These are phyloP conservation scores for Lonchura striata DNA, from an alignment of 2,113 vertebrate species.

Conservation along the genomic window DNA sequence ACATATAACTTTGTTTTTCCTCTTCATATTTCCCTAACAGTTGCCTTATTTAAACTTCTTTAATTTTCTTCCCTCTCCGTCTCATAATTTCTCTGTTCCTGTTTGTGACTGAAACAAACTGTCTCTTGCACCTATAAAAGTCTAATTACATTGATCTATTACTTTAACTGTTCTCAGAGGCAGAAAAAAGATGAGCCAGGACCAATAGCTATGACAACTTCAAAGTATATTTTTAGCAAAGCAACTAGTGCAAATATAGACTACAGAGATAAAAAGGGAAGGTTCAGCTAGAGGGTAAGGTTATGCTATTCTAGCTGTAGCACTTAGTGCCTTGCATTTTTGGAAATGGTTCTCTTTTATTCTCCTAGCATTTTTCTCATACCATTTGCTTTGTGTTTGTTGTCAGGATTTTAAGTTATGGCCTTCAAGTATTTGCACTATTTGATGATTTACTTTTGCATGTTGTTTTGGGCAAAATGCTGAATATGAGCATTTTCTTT, in stretches of 20 bases:
- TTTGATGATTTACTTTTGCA: slow-evolving; percentile 41
- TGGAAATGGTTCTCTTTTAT: neutral
- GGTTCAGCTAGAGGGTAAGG: slow-evolving; percentile 47
- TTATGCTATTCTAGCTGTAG: slow-evolving; percentile 4
- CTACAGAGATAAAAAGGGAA: slow-evolving; percentile 40
- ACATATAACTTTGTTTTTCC: too few species aligned
- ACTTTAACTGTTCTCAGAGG: slow-evolving; percentile 21
- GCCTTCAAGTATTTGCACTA: slow-evolving; percentile 10
- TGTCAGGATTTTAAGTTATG: slow-evolving; percentile 2
- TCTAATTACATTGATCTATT: slow-evolving; percentile 44
- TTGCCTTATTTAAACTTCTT: neutral
- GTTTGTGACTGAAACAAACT: slow-evolving; percentile 5
- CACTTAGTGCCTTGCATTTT: neutral
- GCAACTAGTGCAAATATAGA: slow-evolving; percentile 49
- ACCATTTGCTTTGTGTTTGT: neutral
- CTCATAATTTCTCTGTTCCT: neutral
- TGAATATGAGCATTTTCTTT: slow-evolving; percentile 36
- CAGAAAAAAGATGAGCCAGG: neutral
- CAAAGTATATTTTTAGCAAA: slow-evolving; percentile 51
- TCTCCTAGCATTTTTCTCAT: neutral
- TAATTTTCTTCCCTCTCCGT: neutral
- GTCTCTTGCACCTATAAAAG: neutral
- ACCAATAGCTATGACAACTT: slow-evolving; percentile 52
- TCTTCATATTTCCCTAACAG: neutral
- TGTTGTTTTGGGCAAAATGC: slow-evolving; percentile 55